A percentile compares a stretch with the other conserved stretches of the same genome.
Conservation (phyloP, 1,140 invertebrate species). For the Sycophaga agraensis region DNA sequence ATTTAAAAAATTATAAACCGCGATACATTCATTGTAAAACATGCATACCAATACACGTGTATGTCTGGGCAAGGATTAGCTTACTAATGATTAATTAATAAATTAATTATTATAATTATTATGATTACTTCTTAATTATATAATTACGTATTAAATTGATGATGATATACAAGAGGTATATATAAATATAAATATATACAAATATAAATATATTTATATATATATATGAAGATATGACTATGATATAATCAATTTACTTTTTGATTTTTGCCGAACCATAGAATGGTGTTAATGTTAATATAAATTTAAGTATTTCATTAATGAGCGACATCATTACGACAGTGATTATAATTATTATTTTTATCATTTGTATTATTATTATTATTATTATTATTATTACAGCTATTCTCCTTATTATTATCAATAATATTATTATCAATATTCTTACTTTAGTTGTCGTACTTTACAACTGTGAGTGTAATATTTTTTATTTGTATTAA, state of each 20-base stretch:
- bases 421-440: neutral
- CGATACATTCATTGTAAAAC: slow-evolving; percentile 40
- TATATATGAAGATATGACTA: slow-evolving; percentile 23
- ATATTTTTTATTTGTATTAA: slow-evolving; percentile 16
- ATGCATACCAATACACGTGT: slow-evolving; percentile 55
- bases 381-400: neutral
- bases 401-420: neutral
- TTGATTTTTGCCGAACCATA: slow-evolving; percentile 37
- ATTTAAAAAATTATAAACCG: slow-evolving; percentile 32
- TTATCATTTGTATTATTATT: slow-evolving; percentile 7
- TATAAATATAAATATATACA: slow-evolving; percentile 21
- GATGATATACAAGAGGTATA: slow-evolving; percentile 7
- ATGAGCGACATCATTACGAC: slow-evolving; percentile 2
- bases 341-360: slow-evolving; percentile 18
- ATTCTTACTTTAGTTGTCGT: neutral
- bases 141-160: slow-evolving; percentile 21
- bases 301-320: slow-evolving; percentile 10
- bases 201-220: too few species aligned
- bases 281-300: slow-evolving; percentile 50
- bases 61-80: slow-evolving; percentile 57
- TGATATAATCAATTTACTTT: slow-evolving; percentile 47
- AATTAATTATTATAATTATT: slow-evolving; percentile 31
- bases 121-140: slow-evolving; percentile 28
- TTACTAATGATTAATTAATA: slow-evolving; percentile 40
- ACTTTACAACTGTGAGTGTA: neutral